Percentiles rank a stretch among this genome's conserved stretches.
These are phyloP conservation scores for Thumatha senex DNA, from an alignment of 2,888 invertebrate genomes.

Conservation along the genomic window DNA sequence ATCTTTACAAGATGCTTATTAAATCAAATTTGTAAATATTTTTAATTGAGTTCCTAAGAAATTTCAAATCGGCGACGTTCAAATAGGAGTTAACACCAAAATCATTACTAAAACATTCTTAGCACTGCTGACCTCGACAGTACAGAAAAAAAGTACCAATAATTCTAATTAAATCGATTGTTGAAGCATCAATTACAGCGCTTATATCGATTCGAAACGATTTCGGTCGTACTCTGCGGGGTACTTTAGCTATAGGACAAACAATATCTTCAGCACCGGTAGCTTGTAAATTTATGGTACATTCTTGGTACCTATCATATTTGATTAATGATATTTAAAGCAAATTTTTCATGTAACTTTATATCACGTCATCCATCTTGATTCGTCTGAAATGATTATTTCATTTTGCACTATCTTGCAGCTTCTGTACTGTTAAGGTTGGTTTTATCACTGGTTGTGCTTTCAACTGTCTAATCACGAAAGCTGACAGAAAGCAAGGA, in stretches of 20 bases:
- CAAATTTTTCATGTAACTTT: constrained; percentile 36
- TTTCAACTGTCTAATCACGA: no score
- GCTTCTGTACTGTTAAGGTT: constrained; percentile 7
- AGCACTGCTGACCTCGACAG: constrained; percentile 28
- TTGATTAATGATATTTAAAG: constrained; percentile 35
- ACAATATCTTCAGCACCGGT: constrained; percentile 53
- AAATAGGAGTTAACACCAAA: no score
- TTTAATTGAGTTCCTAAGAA: no score
- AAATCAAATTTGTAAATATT: no score
- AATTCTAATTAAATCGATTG: constrained; percentile 79
- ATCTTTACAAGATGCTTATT: no score
- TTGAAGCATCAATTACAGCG: constrained; percentile 75
- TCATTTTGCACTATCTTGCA: neutral
- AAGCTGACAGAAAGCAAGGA: no score
- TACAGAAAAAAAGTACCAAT: constrained; percentile 64
- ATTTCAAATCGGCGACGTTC: no score
- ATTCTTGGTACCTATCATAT: constrained; percentile 43
- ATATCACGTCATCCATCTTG: constrained; percentile 30
- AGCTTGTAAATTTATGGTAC: constrained; percentile 54
- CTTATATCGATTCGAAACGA: constrained; percentile 57
- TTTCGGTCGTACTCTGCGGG: constrained; percentile 68
- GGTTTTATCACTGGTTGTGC: neutral
- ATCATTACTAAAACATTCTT: no score
- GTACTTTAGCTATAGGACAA: constrained; percentile 34
- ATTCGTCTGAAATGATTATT: constrained; percentile 17